A percentile compares a stretch with the other conserved stretches of the same genome.
Evolutionary conservation across 2,888 invertebrate species (phyloP).

Genomic region (Nymphalis urticae): DNA sequence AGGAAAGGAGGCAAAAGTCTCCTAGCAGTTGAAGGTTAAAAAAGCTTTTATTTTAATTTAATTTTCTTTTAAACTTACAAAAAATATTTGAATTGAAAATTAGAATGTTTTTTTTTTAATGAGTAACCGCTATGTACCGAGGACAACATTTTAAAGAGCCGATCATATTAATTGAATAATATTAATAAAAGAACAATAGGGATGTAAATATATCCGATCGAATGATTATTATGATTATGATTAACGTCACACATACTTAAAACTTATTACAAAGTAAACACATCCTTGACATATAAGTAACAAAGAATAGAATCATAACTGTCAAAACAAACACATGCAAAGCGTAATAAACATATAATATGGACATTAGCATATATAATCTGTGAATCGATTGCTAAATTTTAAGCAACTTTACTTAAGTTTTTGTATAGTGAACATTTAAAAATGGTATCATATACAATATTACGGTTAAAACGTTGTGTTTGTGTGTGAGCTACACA

Average conservation of each 20-base stretch:
- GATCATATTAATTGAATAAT: no score
- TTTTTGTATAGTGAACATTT: neutral
- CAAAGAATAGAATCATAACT: conserved; percentile 7
- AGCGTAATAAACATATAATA: conserved; percentile 10
- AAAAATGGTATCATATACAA: neutral
- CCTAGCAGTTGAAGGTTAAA: no score
- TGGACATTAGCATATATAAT: conserved; percentile 2
- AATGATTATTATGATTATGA: no score
- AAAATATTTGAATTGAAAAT: no score
- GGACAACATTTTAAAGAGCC: no score
- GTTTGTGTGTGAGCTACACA: no score
- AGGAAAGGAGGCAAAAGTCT: no score
- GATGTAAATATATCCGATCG: neutral
- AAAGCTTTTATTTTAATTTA: no score
- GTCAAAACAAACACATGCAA: conserved; percentile 3
- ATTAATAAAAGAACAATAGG: neutral
- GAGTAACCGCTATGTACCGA: no score
- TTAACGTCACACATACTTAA: neutral
- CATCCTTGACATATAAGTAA: conserved; percentile 12
- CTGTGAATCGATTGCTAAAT: conserved; percentile 8
- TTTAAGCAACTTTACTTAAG: neutral
- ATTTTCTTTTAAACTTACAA: no score
- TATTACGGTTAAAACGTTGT: no score
- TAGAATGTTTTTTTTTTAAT: no score
- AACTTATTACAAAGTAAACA: neutral